phyloP scores from a whole-genome alignment of 2,113 vertebrate genomes.

The Chloropsis cyanopogon region DNA sequence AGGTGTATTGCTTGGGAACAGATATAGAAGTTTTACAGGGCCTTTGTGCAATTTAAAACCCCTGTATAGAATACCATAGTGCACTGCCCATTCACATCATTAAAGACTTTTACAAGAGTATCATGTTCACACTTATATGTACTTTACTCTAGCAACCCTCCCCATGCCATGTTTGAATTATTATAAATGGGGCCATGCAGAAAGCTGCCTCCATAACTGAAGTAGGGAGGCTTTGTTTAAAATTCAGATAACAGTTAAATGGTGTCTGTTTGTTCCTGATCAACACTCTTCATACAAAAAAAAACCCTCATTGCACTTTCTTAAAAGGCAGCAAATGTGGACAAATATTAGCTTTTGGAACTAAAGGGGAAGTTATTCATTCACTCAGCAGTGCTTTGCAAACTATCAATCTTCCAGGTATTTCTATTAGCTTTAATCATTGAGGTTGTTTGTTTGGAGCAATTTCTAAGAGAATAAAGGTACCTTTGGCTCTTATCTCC shows the following conservation, averaged over 20 bases:
- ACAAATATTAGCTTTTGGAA: constrained; percentile 81
- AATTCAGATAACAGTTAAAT: constrained; percentile 71
- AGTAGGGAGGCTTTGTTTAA: constrained; percentile 60
- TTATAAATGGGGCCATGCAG: constrained; percentile 5
- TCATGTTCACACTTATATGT: constrained; percentile 15
- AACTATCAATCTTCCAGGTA: constrained; percentile 80
- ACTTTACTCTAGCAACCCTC: neutral
- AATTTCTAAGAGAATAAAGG: constrained; percentile 82
- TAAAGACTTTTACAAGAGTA: constrained; percentile 39
- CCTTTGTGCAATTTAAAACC: constrained; percentile 61
- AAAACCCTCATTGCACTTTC: constrained; percentile 49
- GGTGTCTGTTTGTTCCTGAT: constrained; percentile 76
- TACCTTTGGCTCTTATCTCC: constrained; percentile 82
- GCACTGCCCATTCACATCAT: constrained; percentile 23
- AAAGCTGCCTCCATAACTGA: constrained; percentile 28
- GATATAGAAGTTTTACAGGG: constrained; percentile 45
- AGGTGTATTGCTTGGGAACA: constrained; percentile 48
- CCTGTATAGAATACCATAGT: constrained; percentile 10
- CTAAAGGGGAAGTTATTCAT: constrained; percentile 80
- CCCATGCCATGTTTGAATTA: constrained; percentile 48
- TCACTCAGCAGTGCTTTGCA: constrained; percentile 74
- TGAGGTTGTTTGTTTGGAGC: constrained; percentile 80
- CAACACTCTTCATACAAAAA: constrained; percentile 66
- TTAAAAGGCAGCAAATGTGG: constrained; percentile 73
- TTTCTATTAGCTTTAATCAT: constrained; percentile 84